Percentiles rank a stretch among this genome's conserved stretches.
These are phyloP conservation scores for Nymphicus hollandicus DNA, from an alignment of 2,113 vertebrate species.

Conservation along the genomic window DNA sequence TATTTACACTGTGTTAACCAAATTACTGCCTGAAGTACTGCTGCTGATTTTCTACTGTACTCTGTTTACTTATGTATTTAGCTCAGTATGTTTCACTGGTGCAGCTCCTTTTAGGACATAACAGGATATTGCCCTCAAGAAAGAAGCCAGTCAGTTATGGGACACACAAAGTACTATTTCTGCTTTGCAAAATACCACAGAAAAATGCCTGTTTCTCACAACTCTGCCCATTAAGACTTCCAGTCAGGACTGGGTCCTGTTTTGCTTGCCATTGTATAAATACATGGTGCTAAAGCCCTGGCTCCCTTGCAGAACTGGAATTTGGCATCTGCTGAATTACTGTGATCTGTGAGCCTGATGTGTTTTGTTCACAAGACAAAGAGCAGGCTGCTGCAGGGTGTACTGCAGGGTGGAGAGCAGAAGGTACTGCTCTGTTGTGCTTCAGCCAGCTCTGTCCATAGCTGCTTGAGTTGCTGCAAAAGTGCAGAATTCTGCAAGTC, in stretches of 20 bases:
- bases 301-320: not conserved
- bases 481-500: not conserved
- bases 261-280: not conserved
- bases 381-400: not conserved
- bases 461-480: not conserved
- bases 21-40: not conserved
- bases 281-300: not conserved
- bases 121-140: not conserved
- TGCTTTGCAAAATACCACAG: not conserved
- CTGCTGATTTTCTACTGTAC: not conserved
- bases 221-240: not conserved
- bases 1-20: not conserved
- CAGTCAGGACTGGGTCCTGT: not conserved
- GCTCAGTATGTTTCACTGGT: not conserved
- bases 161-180: not conserved
- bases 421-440: not conserved
- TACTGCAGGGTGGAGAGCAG: not conserved
- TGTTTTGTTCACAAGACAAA: not conserved
- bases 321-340: not conserved
- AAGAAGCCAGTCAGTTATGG: not conserved
- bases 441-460: not conserved
- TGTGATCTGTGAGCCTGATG: not conserved
- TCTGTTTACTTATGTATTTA: not conserved
- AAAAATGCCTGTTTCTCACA: accelerated
- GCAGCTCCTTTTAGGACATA: not conserved